phyloP scores from a whole-genome alignment of 2,888 invertebrate species.

The Hemicrepidius hirtus region DNA sequence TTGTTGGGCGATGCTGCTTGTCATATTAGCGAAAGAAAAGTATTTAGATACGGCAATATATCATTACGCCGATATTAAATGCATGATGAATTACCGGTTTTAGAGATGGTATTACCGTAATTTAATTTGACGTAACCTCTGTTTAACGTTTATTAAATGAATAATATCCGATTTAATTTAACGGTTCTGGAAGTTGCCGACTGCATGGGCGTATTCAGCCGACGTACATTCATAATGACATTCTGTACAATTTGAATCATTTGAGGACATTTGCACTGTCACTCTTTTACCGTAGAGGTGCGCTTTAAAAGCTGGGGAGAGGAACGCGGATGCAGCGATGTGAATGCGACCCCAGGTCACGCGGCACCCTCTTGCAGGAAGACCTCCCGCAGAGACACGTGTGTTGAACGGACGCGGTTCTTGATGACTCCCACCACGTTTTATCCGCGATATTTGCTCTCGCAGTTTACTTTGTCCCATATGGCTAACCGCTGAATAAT shows the following conservation, averaged over 20 bases:
- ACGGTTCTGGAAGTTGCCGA: constrained; percentile 35
- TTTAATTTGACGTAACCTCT: constrained; percentile 48
- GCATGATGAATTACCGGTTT: constrained; percentile 41
- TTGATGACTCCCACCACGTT: constrained; percentile 42
- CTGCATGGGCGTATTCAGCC: constrained; percentile 15
- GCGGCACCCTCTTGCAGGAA: constrained; percentile 48
- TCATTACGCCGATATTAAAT: constrained; percentile 48
- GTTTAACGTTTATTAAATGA: constrained; percentile 36
- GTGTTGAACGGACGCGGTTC: constrained; percentile 43
- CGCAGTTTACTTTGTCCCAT: constrained; percentile 35
- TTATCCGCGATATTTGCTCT: constrained; percentile 38
- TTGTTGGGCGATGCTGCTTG: constrained; percentile 42
- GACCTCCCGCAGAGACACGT: constrained; percentile 49
- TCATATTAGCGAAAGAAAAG: constrained; percentile 44
- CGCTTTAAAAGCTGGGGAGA: constrained; percentile 30
- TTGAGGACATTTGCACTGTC: constrained; percentile 46
- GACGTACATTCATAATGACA: constrained; percentile 14
- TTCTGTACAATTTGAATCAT: constrained; percentile 34
- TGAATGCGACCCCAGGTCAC: constrained; percentile 53
- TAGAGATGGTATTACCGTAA: constrained; percentile 39
- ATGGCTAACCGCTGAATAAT: constrained; percentile 21
- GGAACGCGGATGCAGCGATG: constrained; percentile 51
- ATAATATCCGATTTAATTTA: constrained; percentile 42
- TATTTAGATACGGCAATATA: constrained; percentile 44
- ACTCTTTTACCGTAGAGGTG: constrained; percentile 24